phyloP scores from a whole-genome alignment of 2,797 vertebrate species.

The Naso thynnoides region DNA sequence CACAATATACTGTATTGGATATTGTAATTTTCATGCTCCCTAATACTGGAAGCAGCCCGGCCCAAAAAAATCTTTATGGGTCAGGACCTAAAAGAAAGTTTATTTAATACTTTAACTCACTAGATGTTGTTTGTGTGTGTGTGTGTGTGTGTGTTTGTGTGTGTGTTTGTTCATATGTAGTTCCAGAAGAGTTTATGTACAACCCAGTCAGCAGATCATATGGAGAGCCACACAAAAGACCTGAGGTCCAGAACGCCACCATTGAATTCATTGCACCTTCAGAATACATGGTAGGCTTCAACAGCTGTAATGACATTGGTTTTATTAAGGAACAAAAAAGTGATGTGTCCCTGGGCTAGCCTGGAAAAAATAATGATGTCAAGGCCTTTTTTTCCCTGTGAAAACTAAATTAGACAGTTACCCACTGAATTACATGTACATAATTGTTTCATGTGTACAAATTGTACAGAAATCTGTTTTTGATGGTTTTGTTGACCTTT shows the following conservation, averaged over 20 bases:
- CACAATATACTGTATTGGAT: too few species aligned
- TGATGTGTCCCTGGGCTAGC: too few species aligned
- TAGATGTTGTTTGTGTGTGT: slow-evolving; percentile 1
- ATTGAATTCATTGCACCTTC: slow-evolving; percentile 98
- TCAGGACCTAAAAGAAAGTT: too few species aligned
- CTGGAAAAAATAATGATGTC: neutral
- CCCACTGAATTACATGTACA: neutral
- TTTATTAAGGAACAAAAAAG: neutral
- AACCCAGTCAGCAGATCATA: slow-evolving; percentile 96
- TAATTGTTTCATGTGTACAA: neutral
- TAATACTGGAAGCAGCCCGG: too few species aligned
- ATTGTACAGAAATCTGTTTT: neutral
- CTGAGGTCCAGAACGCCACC: slow-evolving; percentile 96
- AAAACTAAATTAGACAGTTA: neutral
- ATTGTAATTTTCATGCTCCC: too few species aligned
- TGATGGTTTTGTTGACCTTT: neutral
- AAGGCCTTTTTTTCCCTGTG: neutral
- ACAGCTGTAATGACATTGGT: neutral
- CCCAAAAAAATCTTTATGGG: too few species aligned
- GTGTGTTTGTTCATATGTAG: slow-evolving; percentile 69
- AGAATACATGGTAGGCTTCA: slow-evolving; percentile 93
- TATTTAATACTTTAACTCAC: neutral
- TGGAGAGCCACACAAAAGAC: slow-evolving; percentile 95
- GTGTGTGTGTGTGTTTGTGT: slow-evolving; percentile 25
- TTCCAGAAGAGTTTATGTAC: slow-evolving; percentile 98